Evolutionary conservation across 2,113 vertebrate genomes (phyloP), one percentile per base, ranked within the genome.

Genomic region (Seriola aureovittata): DNA sequence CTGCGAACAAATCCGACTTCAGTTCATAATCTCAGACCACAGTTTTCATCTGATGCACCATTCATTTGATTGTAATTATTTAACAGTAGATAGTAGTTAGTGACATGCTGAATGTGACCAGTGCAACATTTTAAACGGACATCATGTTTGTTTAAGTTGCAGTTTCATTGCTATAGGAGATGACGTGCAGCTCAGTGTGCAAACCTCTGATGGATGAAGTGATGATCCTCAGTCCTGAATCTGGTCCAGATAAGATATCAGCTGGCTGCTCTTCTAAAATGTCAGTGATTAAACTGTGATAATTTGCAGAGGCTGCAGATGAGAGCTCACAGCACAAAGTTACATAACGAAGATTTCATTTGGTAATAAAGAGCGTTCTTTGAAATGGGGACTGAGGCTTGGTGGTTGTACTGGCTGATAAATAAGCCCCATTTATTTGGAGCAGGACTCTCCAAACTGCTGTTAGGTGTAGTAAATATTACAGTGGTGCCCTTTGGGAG

Each of bases 361-460:
- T 66, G 5, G 55, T 63, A 54, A 58, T 34, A 34, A 75, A 11
- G 40, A n/a, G 40, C 10, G 66, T 12, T 81, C n/a, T 59, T 69
- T 44, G 23, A 64, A 71, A 78, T 34, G 19, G 6, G 12, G 17
- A 54, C 48, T 63, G 80, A 77, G 74, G 65, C 19, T 65, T 75
- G 1, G 78, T 62, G 87, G 82, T 80, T 67, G 21, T 67, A 86
- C 36, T 36, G 44, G 84, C 71, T 87, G 75, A 81, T 62, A 14
- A 76, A 66, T 9, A 71, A 58, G 48, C 60, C 23, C 60, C 8
- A 48, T 59, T 71, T 76, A 67, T 84, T 89, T 40, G 75, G 58
- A 34, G 9, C 2, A 44, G 17, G 34, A 69, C 19, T 17, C 21
- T 70, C 25, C 21, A 67, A 46, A 68, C 29, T 7, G 72, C 55